phyloP scores from a whole-genome alignment of 2,797 vertebrate species.

The Uromys caudimaculatus region DNA sequence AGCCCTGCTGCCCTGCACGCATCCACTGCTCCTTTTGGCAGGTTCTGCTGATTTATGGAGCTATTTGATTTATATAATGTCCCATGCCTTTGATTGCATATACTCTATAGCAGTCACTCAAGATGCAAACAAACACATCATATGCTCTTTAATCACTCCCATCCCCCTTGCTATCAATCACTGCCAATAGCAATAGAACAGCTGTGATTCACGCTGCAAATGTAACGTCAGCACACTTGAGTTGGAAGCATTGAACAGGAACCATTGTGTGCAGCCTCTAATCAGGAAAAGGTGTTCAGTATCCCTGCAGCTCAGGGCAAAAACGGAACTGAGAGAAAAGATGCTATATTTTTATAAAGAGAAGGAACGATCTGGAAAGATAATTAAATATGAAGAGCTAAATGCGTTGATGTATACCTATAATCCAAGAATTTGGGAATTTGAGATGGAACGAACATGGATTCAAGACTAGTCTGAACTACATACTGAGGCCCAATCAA shows the following conservation, averaged over 20 bases:
- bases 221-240: conserved; percentile 67
- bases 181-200: conserved; percentile 64
- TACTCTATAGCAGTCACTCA: conserved; percentile 71
- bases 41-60: conserved; percentile 75
- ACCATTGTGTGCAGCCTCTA: not conserved
- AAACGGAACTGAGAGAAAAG: not conserved
- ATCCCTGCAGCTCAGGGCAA: not conserved
- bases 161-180: conserved; percentile 77
- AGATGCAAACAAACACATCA: conserved; percentile 80
- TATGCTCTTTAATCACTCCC: conserved; percentile 78
- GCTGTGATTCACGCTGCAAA: conserved; percentile 59
- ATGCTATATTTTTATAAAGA: not conserved
- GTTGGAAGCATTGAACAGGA: conserved; percentile 27
- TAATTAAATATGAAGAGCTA: not conserved
- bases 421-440: no score
- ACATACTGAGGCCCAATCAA: not conserved
- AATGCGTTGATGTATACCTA: not conserved
- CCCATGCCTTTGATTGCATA: conserved; percentile 73
- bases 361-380: not conserved
- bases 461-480: not conserved
- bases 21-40: conserved; percentile 64
- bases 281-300: conserved; percentile 11
- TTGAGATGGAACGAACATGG: not conserved
- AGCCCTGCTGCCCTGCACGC: conserved; percentile 44
- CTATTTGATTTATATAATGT: conserved; percentile 81